These are phyloP conservation scores for Etheostoma spectabile DNA, from an alignment of 2,113 vertebrate species.

Conservation along the genomic window DNA sequence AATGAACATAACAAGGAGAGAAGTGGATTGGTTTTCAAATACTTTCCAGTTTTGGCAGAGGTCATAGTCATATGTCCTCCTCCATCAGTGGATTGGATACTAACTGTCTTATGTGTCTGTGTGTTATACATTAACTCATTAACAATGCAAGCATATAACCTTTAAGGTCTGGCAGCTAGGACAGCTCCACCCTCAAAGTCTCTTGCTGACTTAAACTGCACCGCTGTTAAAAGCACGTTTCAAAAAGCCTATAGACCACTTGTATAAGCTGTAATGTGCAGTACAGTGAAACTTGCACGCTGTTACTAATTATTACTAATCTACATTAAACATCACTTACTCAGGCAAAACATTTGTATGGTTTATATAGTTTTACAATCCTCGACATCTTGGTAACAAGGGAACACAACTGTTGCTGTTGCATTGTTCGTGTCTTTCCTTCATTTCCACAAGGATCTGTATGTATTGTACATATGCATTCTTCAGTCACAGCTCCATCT, in stretches of 20 bases:
- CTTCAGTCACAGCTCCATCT: slow-evolving; percentile 66
- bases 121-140: slow-evolving; percentile 47
- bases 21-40: neutral
- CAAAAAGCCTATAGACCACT: slow-evolving; percentile 16
- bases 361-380: neutral
- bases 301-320: neutral
- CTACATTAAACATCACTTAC: neutral
- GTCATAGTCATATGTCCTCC: neutral
- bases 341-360: neutral
- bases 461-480: slow-evolving; percentile 50
- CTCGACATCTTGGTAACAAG: neutral
- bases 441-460: slow-evolving; percentile 7
- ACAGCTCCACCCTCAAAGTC: slow-evolving; percentile 34
- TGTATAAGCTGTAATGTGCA: neutral
- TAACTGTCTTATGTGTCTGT: slow-evolving; percentile 7
- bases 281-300: neutral
- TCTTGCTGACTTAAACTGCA: slow-evolving; percentile 15
- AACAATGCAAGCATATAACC: slow-evolving; percentile 61
- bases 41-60: slow-evolving; percentile 1
- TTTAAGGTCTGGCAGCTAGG: slow-evolving; percentile 41
- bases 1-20: neutral
- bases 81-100: slow-evolving; percentile 1
- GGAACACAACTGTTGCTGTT: neutral
- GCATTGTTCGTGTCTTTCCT: neutral
- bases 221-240: slow-evolving; percentile 18